Evolutionary conservation across 2,888 invertebrate genomes (phyloP).

Genomic region (Eilema sororculum): DNA sequence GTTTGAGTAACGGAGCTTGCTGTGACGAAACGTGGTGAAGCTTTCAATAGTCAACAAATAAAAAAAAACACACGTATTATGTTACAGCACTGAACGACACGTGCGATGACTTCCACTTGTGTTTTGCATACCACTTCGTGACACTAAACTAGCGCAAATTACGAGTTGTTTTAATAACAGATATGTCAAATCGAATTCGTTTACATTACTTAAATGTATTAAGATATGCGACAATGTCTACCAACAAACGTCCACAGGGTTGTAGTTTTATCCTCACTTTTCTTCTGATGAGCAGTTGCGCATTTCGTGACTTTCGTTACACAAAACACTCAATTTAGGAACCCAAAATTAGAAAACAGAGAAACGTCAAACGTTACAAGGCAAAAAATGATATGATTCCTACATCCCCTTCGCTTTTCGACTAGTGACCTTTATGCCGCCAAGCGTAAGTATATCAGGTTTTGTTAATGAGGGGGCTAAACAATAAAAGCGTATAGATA

Average conservation of each 20-base stretch:
- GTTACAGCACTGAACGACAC: slow-evolving; percentile 32
- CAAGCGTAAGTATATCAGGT: slow-evolving; percentile 66
- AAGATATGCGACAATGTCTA: slow-evolving; percentile 57
- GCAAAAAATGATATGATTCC: slow-evolving; percentile 57
- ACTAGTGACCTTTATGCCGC: slow-evolving; percentile 70
- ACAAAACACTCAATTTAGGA: slow-evolving; percentile 56
- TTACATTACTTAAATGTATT: slow-evolving; percentile 30
- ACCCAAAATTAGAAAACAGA: slow-evolving; percentile 46
- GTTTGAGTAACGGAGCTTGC: slow-evolving; percentile 82
- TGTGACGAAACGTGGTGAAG: slow-evolving; percentile 85
- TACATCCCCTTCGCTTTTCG: slow-evolving; percentile 56
- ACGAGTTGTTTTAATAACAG: slow-evolving; percentile 10
- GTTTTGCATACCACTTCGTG: slow-evolving; percentile 38
- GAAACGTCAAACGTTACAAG: slow-evolving; percentile 49
- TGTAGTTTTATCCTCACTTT: slow-evolving; percentile 57
- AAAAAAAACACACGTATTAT: slow-evolving; percentile 33
- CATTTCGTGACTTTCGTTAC: slow-evolving; percentile 54
- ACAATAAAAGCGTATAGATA: slow-evolving; percentile 80
- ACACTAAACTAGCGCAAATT: slow-evolving; percentile 22
- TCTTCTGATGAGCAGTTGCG: slow-evolving; percentile 50
- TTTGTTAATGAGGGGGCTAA: slow-evolving; percentile 78
- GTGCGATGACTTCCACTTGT: slow-evolving; percentile 35
- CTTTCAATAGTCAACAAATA: slow-evolving; percentile 55
- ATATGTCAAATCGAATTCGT: slow-evolving; percentile 20
- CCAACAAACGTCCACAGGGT: slow-evolving; percentile 61